A percentile compares a stretch with the other conserved stretches of the same genome.
phyloP scores from a whole-genome alignment of 2,888 invertebrate species.

The Aporophyla lueneburgensis region DNA sequence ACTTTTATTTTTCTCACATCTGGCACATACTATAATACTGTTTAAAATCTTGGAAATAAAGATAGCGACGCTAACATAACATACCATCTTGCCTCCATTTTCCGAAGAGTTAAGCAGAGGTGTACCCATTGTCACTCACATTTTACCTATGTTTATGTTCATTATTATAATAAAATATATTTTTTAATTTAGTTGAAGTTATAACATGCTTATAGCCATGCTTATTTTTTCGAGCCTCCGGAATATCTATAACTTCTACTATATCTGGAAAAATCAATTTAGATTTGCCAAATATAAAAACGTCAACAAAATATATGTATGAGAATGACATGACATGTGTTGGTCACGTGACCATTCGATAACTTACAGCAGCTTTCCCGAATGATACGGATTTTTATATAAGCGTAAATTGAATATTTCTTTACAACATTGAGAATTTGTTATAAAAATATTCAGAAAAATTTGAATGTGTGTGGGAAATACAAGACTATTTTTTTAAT shows the following conservation, averaged over 20 bases:
- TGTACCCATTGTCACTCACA: background rate
- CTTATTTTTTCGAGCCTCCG: background rate
- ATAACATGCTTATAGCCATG: no score
- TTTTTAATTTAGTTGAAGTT: no score
- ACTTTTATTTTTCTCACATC: no score
- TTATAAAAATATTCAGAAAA: background rate
- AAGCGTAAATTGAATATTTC: background rate
- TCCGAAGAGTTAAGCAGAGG: background rate
- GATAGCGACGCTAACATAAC: background rate
- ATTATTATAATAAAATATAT: no score
- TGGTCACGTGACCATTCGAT: slow-evolving; percentile 28
- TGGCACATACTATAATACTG: background rate
- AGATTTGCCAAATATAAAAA: slow-evolving; percentile 14
- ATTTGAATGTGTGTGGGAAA: background rate
- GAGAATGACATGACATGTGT: slow-evolving; percentile 15
- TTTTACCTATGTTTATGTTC: background rate
- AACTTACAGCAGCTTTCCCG: background rate
- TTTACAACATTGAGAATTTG: background rate
- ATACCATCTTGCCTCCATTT: no score
- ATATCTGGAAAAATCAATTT: background rate
- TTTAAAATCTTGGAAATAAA: background rate
- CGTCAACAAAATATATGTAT: slow-evolving; percentile 10
- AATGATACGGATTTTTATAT: background rate
- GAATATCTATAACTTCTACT: background rate
- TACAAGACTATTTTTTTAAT: background rate